Conservation (phyloP, 2,888 invertebrate species). For the Drosophila kanekoi region DNA sequence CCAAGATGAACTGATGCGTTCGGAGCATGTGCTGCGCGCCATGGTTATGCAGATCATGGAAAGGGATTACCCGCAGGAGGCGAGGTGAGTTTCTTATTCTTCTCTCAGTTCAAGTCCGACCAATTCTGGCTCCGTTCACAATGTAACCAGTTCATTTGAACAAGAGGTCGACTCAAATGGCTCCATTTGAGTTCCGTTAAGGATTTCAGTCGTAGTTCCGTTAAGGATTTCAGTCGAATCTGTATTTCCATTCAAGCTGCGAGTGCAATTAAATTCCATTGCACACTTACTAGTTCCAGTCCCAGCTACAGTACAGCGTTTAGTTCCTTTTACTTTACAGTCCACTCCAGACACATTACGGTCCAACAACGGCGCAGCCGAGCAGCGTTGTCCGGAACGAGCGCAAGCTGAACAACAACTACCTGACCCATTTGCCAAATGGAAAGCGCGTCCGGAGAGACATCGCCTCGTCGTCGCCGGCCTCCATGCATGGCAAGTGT, state of each 20-base stretch:
- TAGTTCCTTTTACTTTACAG: neutral
- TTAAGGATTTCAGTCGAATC: too few species aligned
- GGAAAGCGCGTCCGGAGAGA: conserved; percentile 78
- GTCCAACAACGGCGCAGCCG: conserved; percentile 28
- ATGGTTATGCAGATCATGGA: conserved; percentile 70
- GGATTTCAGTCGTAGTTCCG: too few species aligned
- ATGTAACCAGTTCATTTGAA: neutral
- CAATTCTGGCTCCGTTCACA: neutral
- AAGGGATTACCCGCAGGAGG: conserved; percentile 43
- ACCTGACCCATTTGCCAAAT: conserved; percentile 27
- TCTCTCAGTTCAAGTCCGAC: neutral
- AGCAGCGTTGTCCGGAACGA: conserved; percentile 62
- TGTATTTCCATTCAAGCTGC: too few species aligned
- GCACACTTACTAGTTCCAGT: too few species aligned
- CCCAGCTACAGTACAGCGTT: too few species aligned
- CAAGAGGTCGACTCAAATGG: neutral
- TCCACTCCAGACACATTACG: conserved; percentile 6
- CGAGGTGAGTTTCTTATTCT: conserved; percentile 29
- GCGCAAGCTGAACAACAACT: conserved; percentile 71
- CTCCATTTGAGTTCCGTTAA: too few species aligned
- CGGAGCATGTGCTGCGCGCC: conserved; percentile 73
- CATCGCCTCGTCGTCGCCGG: conserved; percentile 80
- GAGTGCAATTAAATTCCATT: too few species aligned
- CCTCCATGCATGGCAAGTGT: conserved; percentile 83
- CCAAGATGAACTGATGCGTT: conserved; percentile 72